Evolutionary conservation across 2,888 invertebrate species (phyloP).

Genomic region (Drosophila seclusa): DNA sequence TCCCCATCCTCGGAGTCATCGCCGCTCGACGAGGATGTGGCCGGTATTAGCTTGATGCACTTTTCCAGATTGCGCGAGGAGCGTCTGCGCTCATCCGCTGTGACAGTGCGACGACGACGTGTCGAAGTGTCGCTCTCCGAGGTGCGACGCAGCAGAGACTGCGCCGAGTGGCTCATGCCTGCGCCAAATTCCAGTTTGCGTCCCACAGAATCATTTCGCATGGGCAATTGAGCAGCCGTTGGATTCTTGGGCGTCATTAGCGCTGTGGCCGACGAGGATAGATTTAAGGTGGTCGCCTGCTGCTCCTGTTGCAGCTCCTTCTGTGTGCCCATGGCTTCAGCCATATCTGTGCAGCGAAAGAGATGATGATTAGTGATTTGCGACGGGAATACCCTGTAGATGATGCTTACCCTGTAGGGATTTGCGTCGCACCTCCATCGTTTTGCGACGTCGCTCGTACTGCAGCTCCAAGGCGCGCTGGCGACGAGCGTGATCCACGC

Average conservation of each 20-base stretch:
- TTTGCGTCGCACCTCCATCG: conserved; percentile 83
- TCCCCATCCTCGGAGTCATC: conserved; percentile 84
- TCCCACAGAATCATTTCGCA: conserved; percentile 69
- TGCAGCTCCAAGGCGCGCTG: conserved; percentile 84
- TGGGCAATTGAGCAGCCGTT: conserved; percentile 21
- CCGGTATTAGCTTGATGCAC: conserved; percentile 83
- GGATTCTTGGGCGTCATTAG: conserved; percentile 82
- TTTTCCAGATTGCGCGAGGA: conserved; percentile 84
- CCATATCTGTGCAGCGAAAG: conserved; percentile 47
- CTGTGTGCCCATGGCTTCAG: conserved; percentile 48
- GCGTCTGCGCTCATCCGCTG: conserved; percentile 83
- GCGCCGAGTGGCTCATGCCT: conserved; percentile 83
- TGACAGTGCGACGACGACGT: conserved; percentile 81
- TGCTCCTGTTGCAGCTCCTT: conserved; percentile 49
- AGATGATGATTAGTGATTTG: not conserved
- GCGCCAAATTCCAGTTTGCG: conserved; percentile 83
- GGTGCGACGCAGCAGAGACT: conserved; percentile 83
- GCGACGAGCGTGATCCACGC: conserved; percentile 84
- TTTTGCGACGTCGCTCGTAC: conserved; percentile 84
- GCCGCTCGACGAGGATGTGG: conserved; percentile 84
- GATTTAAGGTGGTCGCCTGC: conserved; percentile 32
- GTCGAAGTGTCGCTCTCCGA: conserved; percentile 84
- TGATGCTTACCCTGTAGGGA: conserved; percentile 83
- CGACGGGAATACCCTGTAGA: not conserved
- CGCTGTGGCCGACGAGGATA: conserved; percentile 82